Conservation (phyloP, 2,797 vertebrate genomes). For the Gallinago solitaria region DNA sequence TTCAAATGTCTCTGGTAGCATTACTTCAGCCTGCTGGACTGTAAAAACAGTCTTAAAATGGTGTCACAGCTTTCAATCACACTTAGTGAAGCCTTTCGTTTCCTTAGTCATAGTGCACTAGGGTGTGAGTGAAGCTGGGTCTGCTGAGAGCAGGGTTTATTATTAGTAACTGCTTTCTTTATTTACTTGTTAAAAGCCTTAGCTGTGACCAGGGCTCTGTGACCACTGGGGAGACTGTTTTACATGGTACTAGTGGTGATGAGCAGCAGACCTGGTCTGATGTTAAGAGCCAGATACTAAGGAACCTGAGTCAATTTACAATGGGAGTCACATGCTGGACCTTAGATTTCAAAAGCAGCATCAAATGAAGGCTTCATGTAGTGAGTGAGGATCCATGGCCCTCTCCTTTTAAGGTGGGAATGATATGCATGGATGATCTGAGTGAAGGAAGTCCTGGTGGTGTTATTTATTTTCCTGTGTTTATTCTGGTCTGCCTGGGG, state of each 20-base stretch:
- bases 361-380: not conserved
- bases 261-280: not conserved
- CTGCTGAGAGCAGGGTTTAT: not conserved
- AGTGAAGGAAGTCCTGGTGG: not conserved
- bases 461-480: fast-evolving
- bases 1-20: not conserved
- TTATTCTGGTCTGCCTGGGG: not conserved
- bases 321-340: not conserved
- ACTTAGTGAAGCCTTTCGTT: not conserved
- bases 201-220: not conserved
- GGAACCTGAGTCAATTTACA: not conserved
- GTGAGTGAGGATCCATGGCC: not conserved
- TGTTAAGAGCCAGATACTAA: too few relatives aligned
- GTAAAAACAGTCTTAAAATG: not conserved
- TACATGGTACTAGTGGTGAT: fast-evolving
- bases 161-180: not conserved
- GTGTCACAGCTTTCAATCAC: not conserved
- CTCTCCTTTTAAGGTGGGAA: not conserved
- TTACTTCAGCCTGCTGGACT: not conserved
- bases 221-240: not conserved
- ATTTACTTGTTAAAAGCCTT: not conserved
- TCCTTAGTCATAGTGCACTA: not conserved
- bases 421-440: not conserved
- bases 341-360: not conserved
- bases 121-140: not conserved